A percentile compares a stretch with the other conserved stretches of the same genome.
Evolutionary conservation across 2,113 vertebrate genomes (phyloP).

Genomic region (Cebidichthys violaceus): DNA sequence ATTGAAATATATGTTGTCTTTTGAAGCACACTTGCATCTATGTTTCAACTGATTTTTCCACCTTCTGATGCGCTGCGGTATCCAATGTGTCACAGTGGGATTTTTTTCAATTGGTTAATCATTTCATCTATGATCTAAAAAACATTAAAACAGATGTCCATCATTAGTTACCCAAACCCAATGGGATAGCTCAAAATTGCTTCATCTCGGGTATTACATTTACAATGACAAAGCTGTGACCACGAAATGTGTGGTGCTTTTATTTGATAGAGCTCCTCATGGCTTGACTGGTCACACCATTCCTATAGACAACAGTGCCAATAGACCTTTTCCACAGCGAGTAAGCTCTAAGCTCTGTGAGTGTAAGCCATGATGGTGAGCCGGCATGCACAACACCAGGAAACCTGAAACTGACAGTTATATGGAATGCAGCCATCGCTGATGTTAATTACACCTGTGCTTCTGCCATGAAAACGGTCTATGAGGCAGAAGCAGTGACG

Average conservation of each 20-base stretch:
- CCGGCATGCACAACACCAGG: not conserved
- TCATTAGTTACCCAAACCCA: not conserved
- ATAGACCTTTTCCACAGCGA: not conserved
- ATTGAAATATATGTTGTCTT: not conserved
- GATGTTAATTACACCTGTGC: not conserved
- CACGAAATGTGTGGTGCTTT: not conserved
- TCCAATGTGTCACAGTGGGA: not conserved
- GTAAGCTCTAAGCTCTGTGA: not conserved
- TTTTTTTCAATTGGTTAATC: not conserved
- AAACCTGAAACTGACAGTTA: not conserved
- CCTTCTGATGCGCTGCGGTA: not conserved
- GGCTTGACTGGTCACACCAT: not conserved
- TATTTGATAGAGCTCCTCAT: not conserved
- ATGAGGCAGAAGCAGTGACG: not conserved
- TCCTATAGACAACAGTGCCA: not conserved
- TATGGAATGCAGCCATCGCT: not conserved
- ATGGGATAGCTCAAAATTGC: not conserved
- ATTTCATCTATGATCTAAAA: not conserved
- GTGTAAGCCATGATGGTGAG: not conserved
- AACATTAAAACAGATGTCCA: not conserved
- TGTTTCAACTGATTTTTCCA: not conserved
- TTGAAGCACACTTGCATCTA: not conserved
- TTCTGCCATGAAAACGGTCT: not conserved
- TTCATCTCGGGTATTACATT: not conserved
- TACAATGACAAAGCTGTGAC: not conserved